Conservation (phyloP, 1,140 invertebrate genomes). For the Paraescarpia echinospica region DNA sequence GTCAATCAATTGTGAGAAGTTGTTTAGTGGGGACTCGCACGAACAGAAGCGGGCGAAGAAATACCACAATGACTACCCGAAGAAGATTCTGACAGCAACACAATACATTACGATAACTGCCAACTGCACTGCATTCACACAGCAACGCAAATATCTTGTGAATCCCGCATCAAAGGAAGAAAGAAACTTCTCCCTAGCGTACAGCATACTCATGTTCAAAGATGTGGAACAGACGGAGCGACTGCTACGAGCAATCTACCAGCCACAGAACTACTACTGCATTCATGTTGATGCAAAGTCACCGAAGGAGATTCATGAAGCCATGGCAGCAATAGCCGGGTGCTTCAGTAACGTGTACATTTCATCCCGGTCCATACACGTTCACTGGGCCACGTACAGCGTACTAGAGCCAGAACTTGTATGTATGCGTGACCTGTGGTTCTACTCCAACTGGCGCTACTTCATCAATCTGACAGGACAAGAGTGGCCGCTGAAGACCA, state of each 20-base stretch:
- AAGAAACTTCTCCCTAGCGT: slow-evolving; percentile 42
- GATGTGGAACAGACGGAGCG: slow-evolving; percentile 47
- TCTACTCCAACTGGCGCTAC: slow-evolving; percentile 31
- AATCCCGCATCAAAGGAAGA: slow-evolving; percentile 33
- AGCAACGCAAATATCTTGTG: slow-evolving; percentile 29
- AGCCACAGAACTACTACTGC: slow-evolving; percentile 56
- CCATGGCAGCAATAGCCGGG: slow-evolving; percentile 35
- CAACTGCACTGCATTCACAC: slow-evolving; percentile 36
- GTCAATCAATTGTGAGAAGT: slow-evolving; percentile 16
- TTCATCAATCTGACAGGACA: slow-evolving; percentile 28
- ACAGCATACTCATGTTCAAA: slow-evolving; percentile 39
- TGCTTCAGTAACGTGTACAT: slow-evolving; percentile 36
- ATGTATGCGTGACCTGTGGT: slow-evolving; percentile 46
- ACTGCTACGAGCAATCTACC: slow-evolving; percentile 49
- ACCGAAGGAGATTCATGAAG: slow-evolving; percentile 26
- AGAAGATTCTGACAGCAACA: neutral
- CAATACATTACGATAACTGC: slow-evolving; percentile 17
- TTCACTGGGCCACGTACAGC: slow-evolving; percentile 34
- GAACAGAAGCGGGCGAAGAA: slow-evolving; percentile 12
- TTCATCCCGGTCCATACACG: slow-evolving; percentile 18
- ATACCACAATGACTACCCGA: neutral
- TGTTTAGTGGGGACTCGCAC: slow-evolving; percentile 14
- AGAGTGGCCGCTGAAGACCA: slow-evolving; percentile 29
- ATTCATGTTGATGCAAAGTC: slow-evolving; percentile 51
- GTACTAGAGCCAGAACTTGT: slow-evolving; percentile 44